Base-by-base conservation (phyloP, 1,140 invertebrate species). In the Heliconius congener region DNA sequence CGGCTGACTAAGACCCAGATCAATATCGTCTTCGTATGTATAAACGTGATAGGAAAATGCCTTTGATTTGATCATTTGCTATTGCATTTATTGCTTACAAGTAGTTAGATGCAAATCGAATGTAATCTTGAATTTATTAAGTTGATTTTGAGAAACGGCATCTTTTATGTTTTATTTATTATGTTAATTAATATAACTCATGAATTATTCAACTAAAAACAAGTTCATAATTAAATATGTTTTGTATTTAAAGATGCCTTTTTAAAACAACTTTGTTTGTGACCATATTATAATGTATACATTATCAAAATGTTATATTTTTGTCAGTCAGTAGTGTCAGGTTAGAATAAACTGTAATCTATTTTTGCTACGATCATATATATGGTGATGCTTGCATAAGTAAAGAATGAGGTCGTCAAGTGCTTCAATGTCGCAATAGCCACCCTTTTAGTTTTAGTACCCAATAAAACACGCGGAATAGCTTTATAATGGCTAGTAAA, bases 401-500 rank as follows among this genome's bases (percentile, higher is more conserved):
- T 79, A 76, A 73, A 81, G 39, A 88, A 87, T 77, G 85, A 90
- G 88, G 85, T 84, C 87, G 82, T 80, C 79, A 77, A 82, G 82
- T 85, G 83, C 82, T 91, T 88, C 84, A 88, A 88, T 91, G 89
- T 88, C 86, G 86, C 85, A 92, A 91, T 83, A 85, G 84, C 84
- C 87, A 90, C 89, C 92, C 87, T 93, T 93, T 92, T 90, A 90
- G 88, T 88, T 93, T 93, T 93, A 92, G 82, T 89, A 82, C 79
- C 81, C 77, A 81, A 91, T 92, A 92, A 93, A 93, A 87, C 83
- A 79, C 85, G 79, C 84, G 60, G 77, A 84, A 89, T 85, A 84
- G 78, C 82, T 83, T 78, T 80, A 79, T 85, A 88, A 87, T 87
- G 85, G 84, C 87, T 86, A 82, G 81, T 81, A 82, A 82, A 81